These are phyloP conservation scores for Taeniopygia guttata DNA, from an alignment of 2,797 vertebrate species.

Conservation along the genomic window DNA sequence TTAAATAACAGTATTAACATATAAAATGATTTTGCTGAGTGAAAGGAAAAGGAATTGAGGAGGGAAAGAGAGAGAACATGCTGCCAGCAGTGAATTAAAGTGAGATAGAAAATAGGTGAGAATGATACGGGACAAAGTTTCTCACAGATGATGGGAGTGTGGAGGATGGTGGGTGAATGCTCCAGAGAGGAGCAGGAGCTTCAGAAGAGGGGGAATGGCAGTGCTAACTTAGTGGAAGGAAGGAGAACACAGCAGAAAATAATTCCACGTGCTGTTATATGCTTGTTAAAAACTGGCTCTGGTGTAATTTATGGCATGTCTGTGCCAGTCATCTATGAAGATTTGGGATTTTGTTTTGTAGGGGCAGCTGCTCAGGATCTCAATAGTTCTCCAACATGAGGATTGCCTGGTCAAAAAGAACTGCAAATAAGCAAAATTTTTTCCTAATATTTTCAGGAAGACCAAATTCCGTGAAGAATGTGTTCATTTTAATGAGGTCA, in stretches of 20 bases:
- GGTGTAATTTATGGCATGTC: background rate
- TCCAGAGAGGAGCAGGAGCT: background rate
- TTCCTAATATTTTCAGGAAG: background rate
- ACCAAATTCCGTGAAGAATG: background rate
- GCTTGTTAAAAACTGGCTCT: background rate
- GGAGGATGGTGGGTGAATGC: background rate
- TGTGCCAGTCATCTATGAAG: background rate
- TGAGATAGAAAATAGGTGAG: background rate
- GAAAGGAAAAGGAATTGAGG: background rate
- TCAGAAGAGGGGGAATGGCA: background rate
- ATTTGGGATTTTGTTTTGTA: background rate
- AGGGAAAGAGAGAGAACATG: background rate
- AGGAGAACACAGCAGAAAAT: background rate
- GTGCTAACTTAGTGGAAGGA: background rate
- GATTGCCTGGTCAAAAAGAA: background rate
- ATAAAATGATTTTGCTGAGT: background rate
- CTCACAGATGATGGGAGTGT: background rate
- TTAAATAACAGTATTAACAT: slow-evolving; percentile 8
- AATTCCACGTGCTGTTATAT: background rate
- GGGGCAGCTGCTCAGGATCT: background rate
- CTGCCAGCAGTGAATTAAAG: background rate
- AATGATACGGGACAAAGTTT: background rate
- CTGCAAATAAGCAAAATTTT: background rate
- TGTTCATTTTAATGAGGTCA: background rate
- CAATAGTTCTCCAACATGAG: background rate